phyloP scores from a whole-genome alignment of 2,797 vertebrate species.

The Chiroxiphia lanceolata region DNA sequence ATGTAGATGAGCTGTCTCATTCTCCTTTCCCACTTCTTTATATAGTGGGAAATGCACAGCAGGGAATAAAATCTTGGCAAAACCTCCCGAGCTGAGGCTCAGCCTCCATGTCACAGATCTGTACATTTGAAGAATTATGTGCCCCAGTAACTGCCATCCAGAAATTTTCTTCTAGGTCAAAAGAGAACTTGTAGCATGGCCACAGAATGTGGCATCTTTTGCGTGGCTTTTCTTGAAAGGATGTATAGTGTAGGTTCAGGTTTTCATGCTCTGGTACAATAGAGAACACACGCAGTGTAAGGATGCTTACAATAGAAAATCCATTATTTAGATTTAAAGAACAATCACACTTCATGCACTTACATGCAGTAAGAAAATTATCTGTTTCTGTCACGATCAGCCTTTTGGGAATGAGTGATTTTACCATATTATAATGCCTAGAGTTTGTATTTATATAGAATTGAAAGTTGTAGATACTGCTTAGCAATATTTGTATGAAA shows the following conservation, averaged over 20 bases:
- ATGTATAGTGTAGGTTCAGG: neutral
- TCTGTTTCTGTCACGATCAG: neutral
- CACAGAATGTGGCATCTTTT: neutral
- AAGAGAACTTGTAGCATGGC: neutral
- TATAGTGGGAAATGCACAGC: neutral
- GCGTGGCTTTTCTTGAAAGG: neutral
- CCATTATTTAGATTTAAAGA: conserved; percentile 8
- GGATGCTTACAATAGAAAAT: neutral
- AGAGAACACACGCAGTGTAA: neutral
- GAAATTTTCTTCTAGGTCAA: neutral
- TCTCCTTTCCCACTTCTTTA: neutral
- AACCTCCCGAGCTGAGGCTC: neutral
- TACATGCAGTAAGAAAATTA: neutral
- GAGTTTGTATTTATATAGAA: neutral
- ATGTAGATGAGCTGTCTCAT: neutral
- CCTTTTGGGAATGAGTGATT: neutral
- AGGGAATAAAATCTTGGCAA: neutral
- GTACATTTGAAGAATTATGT: neutral
- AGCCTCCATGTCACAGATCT: neutral
- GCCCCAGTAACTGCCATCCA: neutral
- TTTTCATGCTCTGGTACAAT: neutral
- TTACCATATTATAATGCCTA: neutral
- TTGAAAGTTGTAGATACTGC: neutral
- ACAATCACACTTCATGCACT: neutral
- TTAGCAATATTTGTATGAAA: conserved; percentile 19